phyloP scores from a whole-genome alignment of 2,797 vertebrate species.

The Fistularia tabacaria region DNA sequence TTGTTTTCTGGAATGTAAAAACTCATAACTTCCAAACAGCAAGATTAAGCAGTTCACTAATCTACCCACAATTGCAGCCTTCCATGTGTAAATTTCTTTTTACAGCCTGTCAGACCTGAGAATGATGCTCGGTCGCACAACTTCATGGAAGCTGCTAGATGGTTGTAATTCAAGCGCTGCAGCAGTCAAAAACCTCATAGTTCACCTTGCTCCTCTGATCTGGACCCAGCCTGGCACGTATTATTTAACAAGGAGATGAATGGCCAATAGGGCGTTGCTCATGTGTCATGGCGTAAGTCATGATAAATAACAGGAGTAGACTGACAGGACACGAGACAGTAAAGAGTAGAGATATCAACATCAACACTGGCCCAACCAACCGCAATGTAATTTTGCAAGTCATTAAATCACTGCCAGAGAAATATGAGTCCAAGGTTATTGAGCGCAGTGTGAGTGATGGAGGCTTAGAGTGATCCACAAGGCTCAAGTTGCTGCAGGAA shows the following conservation, averaged over 20 bases:
- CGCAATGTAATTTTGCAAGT: constrained; percentile 69
- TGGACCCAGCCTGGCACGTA: constrained; percentile 58
- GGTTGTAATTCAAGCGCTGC: constrained; percentile 54
- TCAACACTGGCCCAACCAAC: constrained; percentile 67
- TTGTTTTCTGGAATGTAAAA: constrained; percentile 29
- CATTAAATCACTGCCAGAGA: constrained; percentile 77
- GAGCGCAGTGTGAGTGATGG: constrained; percentile 70
- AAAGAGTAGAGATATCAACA: constrained; percentile 72
- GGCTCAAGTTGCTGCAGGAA: constrained; percentile 71
- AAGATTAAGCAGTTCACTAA: constrained; percentile 44
- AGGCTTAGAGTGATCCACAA: constrained; percentile 55
- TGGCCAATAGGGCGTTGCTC: constrained; percentile 64
- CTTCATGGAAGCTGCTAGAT: constrained; percentile 54
- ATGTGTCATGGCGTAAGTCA: constrained; percentile 66
- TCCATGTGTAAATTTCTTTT: constrained; percentile 57
- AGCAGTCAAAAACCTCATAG: constrained; percentile 65
- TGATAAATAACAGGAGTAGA: constrained; percentile 69
- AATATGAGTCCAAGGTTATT: constrained; percentile 81
- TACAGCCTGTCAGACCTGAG: constrained; percentile 48
- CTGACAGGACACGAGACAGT: constrained; percentile 57
- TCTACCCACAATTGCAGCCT: constrained; percentile 50
- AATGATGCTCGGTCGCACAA: constrained; percentile 39
- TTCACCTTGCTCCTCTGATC: constrained; percentile 69
- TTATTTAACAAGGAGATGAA: constrained; percentile 78
- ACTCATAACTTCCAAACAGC: constrained; percentile 38